These are phyloP conservation scores for Tholera decimalis DNA, from an alignment of 2,888 invertebrate genomes.

Conservation along the genomic window DNA sequence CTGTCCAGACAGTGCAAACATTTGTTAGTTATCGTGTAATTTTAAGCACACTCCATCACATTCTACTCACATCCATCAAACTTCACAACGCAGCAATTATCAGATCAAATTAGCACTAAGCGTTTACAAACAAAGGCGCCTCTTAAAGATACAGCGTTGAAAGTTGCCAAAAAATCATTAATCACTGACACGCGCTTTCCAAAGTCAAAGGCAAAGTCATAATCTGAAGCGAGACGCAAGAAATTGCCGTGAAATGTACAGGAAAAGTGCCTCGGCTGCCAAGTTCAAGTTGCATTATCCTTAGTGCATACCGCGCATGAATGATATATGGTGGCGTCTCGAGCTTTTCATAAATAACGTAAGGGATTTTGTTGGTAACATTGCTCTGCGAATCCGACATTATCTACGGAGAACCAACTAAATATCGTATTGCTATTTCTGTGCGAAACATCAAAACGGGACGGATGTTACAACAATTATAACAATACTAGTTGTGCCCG, in stretches of 20 bases:
- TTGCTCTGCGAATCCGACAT: conserved; percentile 41
- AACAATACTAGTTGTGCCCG: no score
- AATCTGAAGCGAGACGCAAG: conserved; percentile 32
- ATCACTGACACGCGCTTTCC: conserved; percentile 53
- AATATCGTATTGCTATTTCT: conserved; percentile 19
- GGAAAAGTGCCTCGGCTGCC: conserved; percentile 44
- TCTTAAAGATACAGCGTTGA: conserved; percentile 43
- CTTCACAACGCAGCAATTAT: conserved; percentile 49
- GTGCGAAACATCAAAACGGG: not conserved
- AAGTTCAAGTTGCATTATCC: conserved; percentile 59
- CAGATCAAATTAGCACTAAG: conserved; percentile 45
- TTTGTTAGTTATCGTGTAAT: no score
- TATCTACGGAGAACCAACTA: conserved; percentile 28
- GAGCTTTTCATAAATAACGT: conserved; percentile 60
- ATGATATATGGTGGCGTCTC: conserved; percentile 62
- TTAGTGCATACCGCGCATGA: conserved; percentile 59
- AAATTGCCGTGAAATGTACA: conserved; percentile 44
- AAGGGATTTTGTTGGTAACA: conserved; percentile 50
- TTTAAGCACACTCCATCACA: conserved; percentile 27
- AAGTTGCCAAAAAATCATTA: conserved; percentile 59
- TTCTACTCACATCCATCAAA: conserved; percentile 28
- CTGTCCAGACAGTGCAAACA: no score
- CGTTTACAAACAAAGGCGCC: conserved; percentile 48
- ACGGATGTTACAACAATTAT: no score
- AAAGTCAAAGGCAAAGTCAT: conserved; percentile 48